Evolutionary conservation across 2,113 vertebrate species (phyloP).

Genomic region (Hippolais icterina): DNA sequence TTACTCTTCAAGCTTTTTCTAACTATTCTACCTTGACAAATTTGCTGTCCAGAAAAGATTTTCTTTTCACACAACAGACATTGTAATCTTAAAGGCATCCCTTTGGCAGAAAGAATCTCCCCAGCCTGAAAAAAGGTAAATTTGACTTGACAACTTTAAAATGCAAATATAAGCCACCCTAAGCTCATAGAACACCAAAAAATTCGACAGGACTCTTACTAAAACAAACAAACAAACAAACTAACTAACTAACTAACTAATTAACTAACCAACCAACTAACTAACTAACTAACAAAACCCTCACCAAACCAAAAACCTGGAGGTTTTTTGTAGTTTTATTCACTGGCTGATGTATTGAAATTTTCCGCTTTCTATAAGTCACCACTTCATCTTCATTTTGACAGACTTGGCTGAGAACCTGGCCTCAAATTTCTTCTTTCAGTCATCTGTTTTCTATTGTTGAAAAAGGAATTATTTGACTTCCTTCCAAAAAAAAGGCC

Average conservation of each 20-base stretch:
- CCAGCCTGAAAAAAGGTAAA: background rate
- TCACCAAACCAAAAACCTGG: accelerated
- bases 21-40: background rate
- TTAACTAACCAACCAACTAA: background rate
- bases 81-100: background rate
- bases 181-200: background rate
- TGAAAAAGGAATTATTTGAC: background rate
- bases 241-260: background rate
- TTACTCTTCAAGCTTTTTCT: background rate
- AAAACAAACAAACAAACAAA: background rate
- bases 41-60: background rate
- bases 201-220: background rate
- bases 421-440: background rate
- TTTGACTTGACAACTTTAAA: background rate
- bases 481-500: background rate
- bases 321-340: accelerated
- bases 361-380: background rate
- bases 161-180: background rate
- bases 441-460: background rate
- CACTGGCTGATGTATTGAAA: background rate
- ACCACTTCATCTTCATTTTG: background rate
- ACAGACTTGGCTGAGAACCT: background rate
- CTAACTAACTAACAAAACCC: background rate
- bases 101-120: background rate
- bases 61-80: background rate